Conservation (phyloP, 2,797 vertebrate genomes). For the Pelodytes ibericus region DNA sequence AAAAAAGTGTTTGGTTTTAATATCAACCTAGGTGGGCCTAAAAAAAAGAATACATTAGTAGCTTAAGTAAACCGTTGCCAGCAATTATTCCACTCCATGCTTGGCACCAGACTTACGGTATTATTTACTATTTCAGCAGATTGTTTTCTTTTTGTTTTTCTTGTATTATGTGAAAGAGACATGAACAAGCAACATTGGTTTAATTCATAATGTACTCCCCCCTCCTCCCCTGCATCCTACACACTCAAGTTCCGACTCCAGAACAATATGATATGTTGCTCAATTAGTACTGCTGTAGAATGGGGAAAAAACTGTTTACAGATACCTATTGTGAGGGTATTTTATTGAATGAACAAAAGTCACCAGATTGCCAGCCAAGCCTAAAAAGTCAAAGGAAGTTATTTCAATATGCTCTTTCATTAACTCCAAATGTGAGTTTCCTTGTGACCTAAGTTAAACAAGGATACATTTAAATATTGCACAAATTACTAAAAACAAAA, state of each 20-base stretch:
- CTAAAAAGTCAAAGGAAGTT: slow-evolving; percentile 15
- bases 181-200: background rate
- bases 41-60: slow-evolving; percentile 10
- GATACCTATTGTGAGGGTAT: background rate
- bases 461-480: background rate
- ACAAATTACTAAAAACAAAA: background rate
- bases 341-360: slow-evolving; percentile 16
- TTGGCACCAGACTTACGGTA: slow-evolving; percentile 1
- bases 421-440: background rate
- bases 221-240: background rate
- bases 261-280: slow-evolving; percentile 2
- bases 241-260: background rate
- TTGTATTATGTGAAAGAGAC: background rate
- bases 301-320: background rate
- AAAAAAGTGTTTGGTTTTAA: slow-evolving; percentile 17
- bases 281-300: background rate
- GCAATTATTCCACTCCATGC: slow-evolving; percentile 14
- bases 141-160: slow-evolving; percentile 8
- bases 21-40: slow-evolving; percentile 31
- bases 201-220: background rate
- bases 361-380: slow-evolving; percentile 2
- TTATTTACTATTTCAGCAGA: background rate
- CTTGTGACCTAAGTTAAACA: background rate
- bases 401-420: slow-evolving; percentile 9
- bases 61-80: slow-evolving; percentile 14